Percentiles rank a stretch among this genome's conserved stretches.
These are phyloP conservation scores for Orchesella cincta DNA, from an alignment of 1,140 invertebrate genomes.

Conservation along the genomic window DNA sequence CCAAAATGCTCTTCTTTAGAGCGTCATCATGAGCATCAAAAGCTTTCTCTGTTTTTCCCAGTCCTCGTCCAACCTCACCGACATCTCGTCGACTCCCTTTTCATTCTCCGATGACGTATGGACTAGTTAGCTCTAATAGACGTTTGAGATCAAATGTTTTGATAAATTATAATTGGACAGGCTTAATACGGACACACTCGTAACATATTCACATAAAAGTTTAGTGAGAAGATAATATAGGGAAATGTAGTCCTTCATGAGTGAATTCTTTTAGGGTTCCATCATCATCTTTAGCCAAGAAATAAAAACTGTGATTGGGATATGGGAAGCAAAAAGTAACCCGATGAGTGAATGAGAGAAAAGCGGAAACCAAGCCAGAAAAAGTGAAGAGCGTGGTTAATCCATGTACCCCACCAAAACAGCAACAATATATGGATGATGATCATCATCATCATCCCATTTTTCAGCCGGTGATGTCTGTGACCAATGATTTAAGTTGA, in stretches of 20 bases:
- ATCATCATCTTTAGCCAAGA: not conserved
- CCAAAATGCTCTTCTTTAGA: no score
- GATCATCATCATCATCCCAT: not conserved
- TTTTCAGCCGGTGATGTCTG: not conserved
- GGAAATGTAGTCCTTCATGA: no score
- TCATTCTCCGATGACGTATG: not conserved
- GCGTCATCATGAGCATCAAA: no score
- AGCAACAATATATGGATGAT: not conserved
- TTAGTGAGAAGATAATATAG: no score
- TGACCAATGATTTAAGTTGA: not conserved
- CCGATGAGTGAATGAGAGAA: not conserved
- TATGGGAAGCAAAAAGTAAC: not conserved
- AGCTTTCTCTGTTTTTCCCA: not conserved
- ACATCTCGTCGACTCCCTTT: not conserved
- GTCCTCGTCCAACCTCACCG: not conserved
- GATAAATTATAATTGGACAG: not conserved
- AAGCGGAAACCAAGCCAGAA: not conserved
- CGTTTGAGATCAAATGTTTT: not conserved
- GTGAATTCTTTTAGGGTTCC: not conserved
- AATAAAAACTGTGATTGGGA: no score
- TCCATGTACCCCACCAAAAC: not conserved
- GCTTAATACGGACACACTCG: not conserved
- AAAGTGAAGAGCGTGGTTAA: not conserved
- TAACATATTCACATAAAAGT: not conserved
- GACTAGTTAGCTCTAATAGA: not conserved